Evolutionary conservation across 2,888 invertebrate species (phyloP), one percentile per base, ranked within the genome.

Genomic region (Troides helena): DNA sequence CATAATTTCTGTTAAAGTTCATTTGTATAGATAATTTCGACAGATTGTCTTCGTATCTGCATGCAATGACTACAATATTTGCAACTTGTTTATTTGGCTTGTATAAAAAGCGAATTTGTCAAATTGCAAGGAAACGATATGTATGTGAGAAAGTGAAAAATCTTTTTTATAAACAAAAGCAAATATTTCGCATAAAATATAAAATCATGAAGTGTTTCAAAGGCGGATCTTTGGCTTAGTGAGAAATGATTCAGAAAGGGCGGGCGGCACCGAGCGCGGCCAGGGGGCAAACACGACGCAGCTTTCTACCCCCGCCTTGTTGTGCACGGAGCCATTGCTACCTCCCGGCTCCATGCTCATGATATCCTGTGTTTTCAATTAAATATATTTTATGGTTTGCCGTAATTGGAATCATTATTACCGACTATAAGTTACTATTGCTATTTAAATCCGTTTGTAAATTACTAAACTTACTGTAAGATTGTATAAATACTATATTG

Each of bases 311-410:
- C 81, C 89, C 89, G 89, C 91, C 90, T 85, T 53, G 53, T 53
- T 83, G 85, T 80, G 81, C 81, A 87, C 86, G 87, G 61, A 68
- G 82, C 87, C 83, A 89, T 90, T 90, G 89, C 89, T 87, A 78
- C 78, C 74, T 70, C 69, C 72, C 72, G 76, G 75, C 62, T 79
- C 78, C 80, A 81, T 81, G 78, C 81, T 74, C 79, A 79, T 77
- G 76, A 75, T 80, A 77, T 76, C 76, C 78, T 76, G 77, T 80
- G 83, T 62, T 71, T 71, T 53, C 57, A 70, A 67, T 72, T 67
- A 68, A 70, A 65, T 36, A 36, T 66, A 59, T 69, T 63, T 66
- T 69, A 56, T 66, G 62, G 23, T 18, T 61, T 18, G 30, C 62
- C 63, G 30, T 60, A 53, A 23, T 21, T 23, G 0, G 46, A 57